Evolutionary conservation across 2,888 invertebrate genomes (phyloP).

Genomic region (Argyresthia albistria): DNA sequence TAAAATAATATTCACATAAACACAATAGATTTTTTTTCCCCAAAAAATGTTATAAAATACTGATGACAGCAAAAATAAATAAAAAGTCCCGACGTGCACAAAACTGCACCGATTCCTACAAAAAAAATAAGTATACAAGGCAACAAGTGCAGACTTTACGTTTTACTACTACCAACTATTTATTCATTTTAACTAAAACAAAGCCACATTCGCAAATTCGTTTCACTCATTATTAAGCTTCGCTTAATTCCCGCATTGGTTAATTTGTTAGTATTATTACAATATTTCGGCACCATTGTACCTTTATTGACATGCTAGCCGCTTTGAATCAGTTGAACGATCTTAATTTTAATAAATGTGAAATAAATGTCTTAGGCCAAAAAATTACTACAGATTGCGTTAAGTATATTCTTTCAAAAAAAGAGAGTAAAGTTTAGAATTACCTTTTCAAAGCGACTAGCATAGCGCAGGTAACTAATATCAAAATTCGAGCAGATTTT

Average conservation of each 20-base stretch:
- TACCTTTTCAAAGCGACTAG: conserved; percentile 1
- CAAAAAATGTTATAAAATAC: conserved; percentile 17
- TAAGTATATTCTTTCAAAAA: not conserved
- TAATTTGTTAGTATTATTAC: conserved; percentile 57
- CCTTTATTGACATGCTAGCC: conserved; percentile 28
- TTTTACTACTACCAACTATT: conserved; percentile 62
- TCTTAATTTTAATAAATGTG: conserved; percentile 12
- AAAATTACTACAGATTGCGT: conserved; percentile 17
- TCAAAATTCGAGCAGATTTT: too few species aligned
- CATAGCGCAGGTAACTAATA: not conserved
- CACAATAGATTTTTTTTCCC: conserved; percentile 11
- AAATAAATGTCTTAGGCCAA: conserved; percentile 19
- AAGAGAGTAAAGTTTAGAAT: not conserved
- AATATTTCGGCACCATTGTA: conserved; percentile 33
- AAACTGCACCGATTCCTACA: conserved; percentile 46
- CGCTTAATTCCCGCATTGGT: conserved; percentile 62
- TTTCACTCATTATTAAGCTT: conserved; percentile 55
- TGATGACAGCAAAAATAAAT: conserved; percentile 46
- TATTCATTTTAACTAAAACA: conserved; percentile 49
- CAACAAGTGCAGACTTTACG: conserved; percentile 71
- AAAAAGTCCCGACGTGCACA: conserved; percentile 39
- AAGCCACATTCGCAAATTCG: conserved; percentile 62
- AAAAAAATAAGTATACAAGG: conserved; percentile 59
- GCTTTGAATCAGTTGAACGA: conserved; percentile 24
- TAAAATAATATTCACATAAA: conserved; percentile 47